Percentiles rank a stretch among this genome's conserved stretches.
These are phyloP conservation scores for Larimichthys crocea DNA, from an alignment of 2,113 vertebrate species.

Conservation along the genomic window DNA sequence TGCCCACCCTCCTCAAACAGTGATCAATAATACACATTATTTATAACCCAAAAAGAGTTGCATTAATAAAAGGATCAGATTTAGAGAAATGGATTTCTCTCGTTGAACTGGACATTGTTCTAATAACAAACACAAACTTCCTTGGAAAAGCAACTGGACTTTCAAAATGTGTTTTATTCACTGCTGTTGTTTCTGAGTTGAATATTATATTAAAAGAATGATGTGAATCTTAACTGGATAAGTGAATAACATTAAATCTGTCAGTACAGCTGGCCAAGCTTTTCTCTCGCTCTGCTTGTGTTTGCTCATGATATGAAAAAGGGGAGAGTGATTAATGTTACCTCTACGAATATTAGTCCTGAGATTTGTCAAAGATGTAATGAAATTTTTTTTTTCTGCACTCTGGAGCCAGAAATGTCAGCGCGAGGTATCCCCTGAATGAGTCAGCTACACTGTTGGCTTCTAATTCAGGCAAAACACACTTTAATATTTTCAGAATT, in stretches of 20 bases:
- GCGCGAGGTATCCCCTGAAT: conserved; percentile 10
- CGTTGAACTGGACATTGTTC: conserved; percentile 2
- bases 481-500: conserved; percentile 58
- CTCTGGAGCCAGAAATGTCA: conserved; percentile 54
- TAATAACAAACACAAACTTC: not conserved
- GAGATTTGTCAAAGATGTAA: conserved; percentile 60
- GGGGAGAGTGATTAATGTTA: conserved; percentile 53
- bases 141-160: not conserved
- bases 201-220: conserved; percentile 38
- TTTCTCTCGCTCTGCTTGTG: conserved; percentile 28
- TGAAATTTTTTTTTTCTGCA: conserved; percentile 45
- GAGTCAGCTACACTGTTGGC: conserved; percentile 30
- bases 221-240: conserved; percentile 43
- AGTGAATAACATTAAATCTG: conserved; percentile 53
- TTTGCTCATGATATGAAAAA: conserved; percentile 58
- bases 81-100: not conserved
- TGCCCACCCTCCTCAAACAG: not conserved
- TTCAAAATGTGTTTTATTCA: conserved; percentile 19
- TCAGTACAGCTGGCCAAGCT: conserved; percentile 11
- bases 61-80: not conserved
- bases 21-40: not conserved
- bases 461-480: conserved; percentile 54
- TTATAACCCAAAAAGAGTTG: not conserved
- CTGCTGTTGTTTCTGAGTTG: conserved; percentile 20
- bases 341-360: conserved; percentile 49